Percentiles rank a stretch among this genome's conserved stretches.
phyloP scores from a whole-genome alignment of 2,113 vertebrate genomes.

The Zosterops pallidus region DNA sequence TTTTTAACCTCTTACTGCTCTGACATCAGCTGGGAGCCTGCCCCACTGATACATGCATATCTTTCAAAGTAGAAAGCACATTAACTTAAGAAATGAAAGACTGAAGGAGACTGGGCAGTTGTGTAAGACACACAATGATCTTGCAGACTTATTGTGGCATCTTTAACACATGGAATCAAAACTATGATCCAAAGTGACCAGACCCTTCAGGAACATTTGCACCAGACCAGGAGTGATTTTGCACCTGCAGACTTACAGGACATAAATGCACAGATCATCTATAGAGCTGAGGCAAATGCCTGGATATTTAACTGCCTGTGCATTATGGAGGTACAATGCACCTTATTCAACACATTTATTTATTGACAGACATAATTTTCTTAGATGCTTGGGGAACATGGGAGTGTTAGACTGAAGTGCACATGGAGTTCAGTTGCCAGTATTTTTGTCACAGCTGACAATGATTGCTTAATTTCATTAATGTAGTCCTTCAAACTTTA shows the following conservation, averaged over 20 bases:
- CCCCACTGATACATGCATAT: fast-evolving
- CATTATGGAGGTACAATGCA: not conserved
- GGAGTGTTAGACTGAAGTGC: not conserved
- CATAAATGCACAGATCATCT: not conserved
- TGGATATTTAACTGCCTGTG: not conserved
- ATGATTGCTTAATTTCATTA: not conserved
- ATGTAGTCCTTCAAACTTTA: not conserved
- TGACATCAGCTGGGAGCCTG: not conserved
- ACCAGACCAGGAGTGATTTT: not conserved
- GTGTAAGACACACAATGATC: not conserved
- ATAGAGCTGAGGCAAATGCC: not conserved
- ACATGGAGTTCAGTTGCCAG: not conserved
- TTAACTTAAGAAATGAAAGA: not conserved
- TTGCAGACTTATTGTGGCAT: not conserved
- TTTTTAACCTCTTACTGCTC: not conserved
- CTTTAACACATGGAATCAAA: not conserved
- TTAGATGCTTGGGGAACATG: not conserved
- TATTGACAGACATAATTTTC: not conserved
- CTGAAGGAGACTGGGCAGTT: not conserved
- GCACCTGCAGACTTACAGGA: not conserved
- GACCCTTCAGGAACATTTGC: not conserved
- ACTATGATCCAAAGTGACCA: not conserved
- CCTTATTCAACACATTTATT: not conserved
- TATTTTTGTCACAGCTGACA: not conserved
- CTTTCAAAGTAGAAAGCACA: not conserved